Conservation (phyloP, 2,113 vertebrate genomes). For the Elaphurus davidianus region DNA sequence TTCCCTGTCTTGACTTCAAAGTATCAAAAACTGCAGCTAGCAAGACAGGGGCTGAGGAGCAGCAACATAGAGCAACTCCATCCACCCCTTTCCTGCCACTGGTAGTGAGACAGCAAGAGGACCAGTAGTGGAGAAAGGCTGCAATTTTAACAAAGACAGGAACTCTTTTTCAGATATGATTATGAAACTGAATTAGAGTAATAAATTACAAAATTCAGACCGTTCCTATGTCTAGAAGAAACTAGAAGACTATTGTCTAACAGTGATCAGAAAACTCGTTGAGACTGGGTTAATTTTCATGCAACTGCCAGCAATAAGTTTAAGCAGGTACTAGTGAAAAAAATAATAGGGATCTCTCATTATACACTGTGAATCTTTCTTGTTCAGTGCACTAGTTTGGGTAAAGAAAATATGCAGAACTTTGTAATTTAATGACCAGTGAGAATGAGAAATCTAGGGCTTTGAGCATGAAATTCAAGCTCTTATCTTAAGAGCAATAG, state of each 20-base stretch:
- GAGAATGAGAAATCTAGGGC: background rate
- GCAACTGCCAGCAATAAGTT: background rate
- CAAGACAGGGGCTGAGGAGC: background rate
- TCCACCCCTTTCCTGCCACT: too few species aligned
- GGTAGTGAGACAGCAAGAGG: background rate
- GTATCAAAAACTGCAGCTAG: background rate
- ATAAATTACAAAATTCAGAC: background rate
- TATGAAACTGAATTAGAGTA: background rate
- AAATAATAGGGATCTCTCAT: background rate
- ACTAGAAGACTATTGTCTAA: background rate
- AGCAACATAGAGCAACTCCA: background rate
- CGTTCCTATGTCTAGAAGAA: background rate
- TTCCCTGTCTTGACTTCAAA: background rate
- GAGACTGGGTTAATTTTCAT: background rate
- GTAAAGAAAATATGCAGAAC: background rate
- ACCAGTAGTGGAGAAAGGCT: background rate
- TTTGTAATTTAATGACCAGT: background rate
- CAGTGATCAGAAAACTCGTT: background rate
- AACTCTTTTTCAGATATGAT: background rate
- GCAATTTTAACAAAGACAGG: background rate
- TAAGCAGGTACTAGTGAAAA: background rate
- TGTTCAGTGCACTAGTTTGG: background rate
- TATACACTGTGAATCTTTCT: background rate
- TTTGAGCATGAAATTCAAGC: background rate
- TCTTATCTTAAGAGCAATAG: background rate